Evolutionary conservation across 1,140 invertebrate genomes (phyloP).

Genomic region (Lepeophtheirus salmonis): DNA sequence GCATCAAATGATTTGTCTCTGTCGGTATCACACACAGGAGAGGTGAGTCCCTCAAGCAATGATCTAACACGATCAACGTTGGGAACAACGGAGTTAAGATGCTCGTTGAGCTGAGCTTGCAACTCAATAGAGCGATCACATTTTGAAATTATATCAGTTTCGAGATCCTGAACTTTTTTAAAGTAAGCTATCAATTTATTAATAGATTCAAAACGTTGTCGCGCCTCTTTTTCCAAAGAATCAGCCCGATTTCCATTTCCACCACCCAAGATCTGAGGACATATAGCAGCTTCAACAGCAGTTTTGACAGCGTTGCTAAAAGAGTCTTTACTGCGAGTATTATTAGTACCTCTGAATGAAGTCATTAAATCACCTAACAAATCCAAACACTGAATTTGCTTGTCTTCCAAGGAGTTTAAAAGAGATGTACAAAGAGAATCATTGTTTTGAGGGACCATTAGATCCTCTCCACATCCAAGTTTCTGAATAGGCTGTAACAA

Average conservation of each 20-base stretch:
- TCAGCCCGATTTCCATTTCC: not conserved
- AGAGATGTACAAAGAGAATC: not conserved
- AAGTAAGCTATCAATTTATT: slow-evolving; percentile 5
- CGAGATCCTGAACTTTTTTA: not conserved
- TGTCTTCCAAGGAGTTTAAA: not conserved
- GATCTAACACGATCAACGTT: not conserved
- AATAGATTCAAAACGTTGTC: too few relatives aligned
- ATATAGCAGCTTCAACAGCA: not conserved
- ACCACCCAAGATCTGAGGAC: not conserved
- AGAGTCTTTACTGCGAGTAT: not conserved
- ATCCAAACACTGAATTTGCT: not conserved
- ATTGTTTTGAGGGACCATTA: not conserved
- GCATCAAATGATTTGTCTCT: not conserved
- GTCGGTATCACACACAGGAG: not conserved
- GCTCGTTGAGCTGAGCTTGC: not conserved
- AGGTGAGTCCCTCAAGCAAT: not conserved
- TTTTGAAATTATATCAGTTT: not conserved
- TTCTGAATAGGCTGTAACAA: not conserved
- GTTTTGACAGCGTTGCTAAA: not conserved
- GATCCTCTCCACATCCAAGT: not conserved
- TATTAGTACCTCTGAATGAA: not conserved
- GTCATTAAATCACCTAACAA: too few relatives aligned
- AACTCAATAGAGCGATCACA: not conserved
- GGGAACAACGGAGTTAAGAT: not conserved
- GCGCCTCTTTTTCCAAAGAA: not conserved